These are phyloP conservation scores for Buathra laborator DNA, from an alignment of 2,888 invertebrate species.

Conservation along the genomic window DNA sequence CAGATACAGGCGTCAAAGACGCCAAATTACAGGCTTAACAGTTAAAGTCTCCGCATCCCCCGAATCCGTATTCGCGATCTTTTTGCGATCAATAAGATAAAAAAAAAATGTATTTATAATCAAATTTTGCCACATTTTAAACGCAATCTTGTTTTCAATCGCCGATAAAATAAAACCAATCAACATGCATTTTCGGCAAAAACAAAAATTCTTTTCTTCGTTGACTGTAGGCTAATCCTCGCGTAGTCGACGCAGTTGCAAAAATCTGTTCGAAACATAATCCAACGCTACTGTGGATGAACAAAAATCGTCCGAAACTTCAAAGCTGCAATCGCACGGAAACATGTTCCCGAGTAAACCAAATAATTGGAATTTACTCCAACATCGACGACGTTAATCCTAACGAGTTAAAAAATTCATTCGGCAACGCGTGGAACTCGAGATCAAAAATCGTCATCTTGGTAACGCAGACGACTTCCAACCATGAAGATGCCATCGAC, in stretches of 20 bases:
- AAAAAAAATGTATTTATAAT: no score
- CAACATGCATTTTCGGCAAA: no score
- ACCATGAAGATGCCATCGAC: background rate
- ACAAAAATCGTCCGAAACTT: background rate
- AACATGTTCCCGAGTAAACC: slow-evolving; percentile 11
- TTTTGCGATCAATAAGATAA: no score
- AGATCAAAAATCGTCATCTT: slow-evolving; percentile 52
- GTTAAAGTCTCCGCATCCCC: no score
- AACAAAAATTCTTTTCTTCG: background rate
- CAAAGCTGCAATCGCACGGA: background rate
- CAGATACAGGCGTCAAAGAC: no score
- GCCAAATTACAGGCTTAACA: no score
- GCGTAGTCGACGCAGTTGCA: slow-evolving; percentile 15
- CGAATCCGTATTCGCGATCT: no score
- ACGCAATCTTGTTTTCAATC: no score
- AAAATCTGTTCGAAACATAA: slow-evolving; percentile 27
- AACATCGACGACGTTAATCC: slow-evolving; percentile 50
- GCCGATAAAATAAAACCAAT: no score
- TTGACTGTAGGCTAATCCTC: slow-evolving; percentile 34
- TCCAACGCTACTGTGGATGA: slow-evolving; percentile 9
- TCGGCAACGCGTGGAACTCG: slow-evolving; percentile 53
- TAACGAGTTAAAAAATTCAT: slow-evolving; percentile 10
- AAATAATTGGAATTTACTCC: slow-evolving; percentile 49
- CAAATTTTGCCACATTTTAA: no score
- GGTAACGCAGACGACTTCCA: background rate